Evolutionary conservation across 2,888 invertebrate species (phyloP).

Genomic region (Subacronicta megacephala): DNA sequence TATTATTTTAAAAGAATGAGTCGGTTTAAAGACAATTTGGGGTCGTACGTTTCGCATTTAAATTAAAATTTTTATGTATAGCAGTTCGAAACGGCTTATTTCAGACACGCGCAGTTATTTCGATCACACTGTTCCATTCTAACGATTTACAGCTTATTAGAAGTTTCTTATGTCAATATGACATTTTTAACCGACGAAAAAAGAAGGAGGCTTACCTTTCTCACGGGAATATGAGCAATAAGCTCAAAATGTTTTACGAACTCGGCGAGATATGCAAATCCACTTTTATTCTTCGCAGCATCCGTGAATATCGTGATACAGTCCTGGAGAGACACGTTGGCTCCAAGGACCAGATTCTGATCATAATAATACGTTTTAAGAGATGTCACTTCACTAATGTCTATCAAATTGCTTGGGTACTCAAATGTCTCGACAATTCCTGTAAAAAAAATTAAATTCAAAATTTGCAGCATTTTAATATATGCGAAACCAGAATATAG

Average conservation of each 20-base stretch:
- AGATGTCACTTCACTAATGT: constrained; percentile 74
- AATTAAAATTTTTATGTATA: too few relatives aligned
- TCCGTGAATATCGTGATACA: constrained; percentile 85
- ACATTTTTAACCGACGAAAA: constrained; percentile 14
- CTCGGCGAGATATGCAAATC: constrained; percentile 87
- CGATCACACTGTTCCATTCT: too few relatives aligned
- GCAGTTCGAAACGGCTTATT: too few relatives aligned
- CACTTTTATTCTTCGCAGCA: constrained; percentile 68
- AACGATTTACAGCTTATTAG: too few relatives aligned
- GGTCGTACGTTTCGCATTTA: too few relatives aligned
- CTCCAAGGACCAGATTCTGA: constrained; percentile 88
- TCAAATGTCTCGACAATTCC: constrained; percentile 73
- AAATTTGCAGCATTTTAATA: too few relatives aligned
- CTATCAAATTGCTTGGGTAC: constrained; percentile 74
- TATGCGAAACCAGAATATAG: too few relatives aligned
- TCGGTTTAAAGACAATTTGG: too few relatives aligned
- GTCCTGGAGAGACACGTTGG: constrained; percentile 88
- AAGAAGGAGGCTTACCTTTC: constrained; percentile 91
- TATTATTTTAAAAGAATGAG: too few relatives aligned
- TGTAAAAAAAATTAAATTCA: too few relatives aligned
- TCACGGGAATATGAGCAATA: constrained; percentile 91
- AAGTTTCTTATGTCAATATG: constrained; percentile 5
- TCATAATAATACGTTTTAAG: constrained; percentile 72
- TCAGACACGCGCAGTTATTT: too few relatives aligned
- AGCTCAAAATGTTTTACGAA: constrained; percentile 90